These are phyloP conservation scores for Silurus aristotelis DNA, from an alignment of 2,797 vertebrate species.

Conservation along the genomic window DNA sequence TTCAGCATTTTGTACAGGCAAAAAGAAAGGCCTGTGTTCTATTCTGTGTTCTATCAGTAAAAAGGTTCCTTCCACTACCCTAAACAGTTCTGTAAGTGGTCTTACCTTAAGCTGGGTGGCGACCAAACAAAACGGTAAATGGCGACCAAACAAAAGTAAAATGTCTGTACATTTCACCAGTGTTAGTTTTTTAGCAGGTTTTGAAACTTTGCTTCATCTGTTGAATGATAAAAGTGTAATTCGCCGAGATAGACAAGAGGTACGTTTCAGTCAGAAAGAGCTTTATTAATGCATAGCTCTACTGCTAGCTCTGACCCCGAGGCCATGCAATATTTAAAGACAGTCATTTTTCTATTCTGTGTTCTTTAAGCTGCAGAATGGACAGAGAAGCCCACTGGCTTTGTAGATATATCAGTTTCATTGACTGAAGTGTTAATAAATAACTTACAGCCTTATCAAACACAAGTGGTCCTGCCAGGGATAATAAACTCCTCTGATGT, in stretches of 20 bases:
- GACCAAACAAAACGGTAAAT: too few relatives aligned
- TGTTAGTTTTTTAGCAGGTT: neutral
- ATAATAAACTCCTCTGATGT: slow-evolving; percentile 15
- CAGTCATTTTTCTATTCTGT: slow-evolving; percentile 33
- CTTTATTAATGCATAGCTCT: slow-evolving; percentile 46
- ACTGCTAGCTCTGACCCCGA: slow-evolving; percentile 22
- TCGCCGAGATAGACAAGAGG: slow-evolving; percentile 35
- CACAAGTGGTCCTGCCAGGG: slow-evolving; percentile 10
- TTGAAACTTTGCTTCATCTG: slow-evolving; percentile 40
- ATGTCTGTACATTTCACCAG: neutral
- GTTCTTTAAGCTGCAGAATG: slow-evolving; percentile 18
- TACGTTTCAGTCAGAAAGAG: slow-evolving; percentile 37
- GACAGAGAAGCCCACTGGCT: neutral
- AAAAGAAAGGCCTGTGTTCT: neutral
- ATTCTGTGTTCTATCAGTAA: neutral
- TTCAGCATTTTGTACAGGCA: neutral
- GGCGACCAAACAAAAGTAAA: too few relatives aligned
- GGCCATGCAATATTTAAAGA: slow-evolving; percentile 41
- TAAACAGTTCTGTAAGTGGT: neutral
- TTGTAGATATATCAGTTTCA: slow-evolving; percentile 28
- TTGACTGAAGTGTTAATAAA: slow-evolving; percentile 33
- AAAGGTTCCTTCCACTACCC: neutral
- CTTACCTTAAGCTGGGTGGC: neutral
- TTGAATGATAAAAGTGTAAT: slow-evolving; percentile 32
- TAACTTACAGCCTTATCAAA: slow-evolving; percentile 40